These are phyloP conservation scores for Drosophila pandora DNA, from an alignment of 1,140 invertebrate genomes.

Conservation along the genomic window DNA sequence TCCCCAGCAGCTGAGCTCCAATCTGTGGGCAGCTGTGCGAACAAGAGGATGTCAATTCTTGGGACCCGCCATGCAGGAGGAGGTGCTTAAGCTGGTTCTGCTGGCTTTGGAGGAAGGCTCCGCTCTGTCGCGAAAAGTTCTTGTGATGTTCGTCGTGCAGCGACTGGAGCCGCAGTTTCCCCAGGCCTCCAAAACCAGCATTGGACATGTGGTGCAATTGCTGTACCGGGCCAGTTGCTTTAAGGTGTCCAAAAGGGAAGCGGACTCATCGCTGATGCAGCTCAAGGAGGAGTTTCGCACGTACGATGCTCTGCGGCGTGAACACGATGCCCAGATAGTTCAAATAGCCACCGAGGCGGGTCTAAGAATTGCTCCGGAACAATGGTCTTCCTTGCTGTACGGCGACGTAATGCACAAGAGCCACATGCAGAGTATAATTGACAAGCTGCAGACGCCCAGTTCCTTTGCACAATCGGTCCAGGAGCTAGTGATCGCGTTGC, in stretches of 20 bases:
- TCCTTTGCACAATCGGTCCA: constrained; percentile 95
- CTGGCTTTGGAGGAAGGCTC: constrained; percentile 98
- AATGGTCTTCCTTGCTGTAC: constrained; percentile 98
- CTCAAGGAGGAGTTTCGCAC: constrained; percentile 98
- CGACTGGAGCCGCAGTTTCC: constrained; percentile 97
- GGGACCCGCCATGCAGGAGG: constrained; percentile 99
- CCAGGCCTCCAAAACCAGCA: constrained; percentile 98
- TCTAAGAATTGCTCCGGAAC: constrained; percentile 97
- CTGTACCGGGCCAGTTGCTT: constrained; percentile 99
- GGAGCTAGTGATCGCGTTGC: constrained; percentile 95
- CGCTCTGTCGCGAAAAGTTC: constrained; percentile 97
- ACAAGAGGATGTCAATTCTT: constrained; percentile 99
- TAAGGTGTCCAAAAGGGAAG: constrained; percentile 98
- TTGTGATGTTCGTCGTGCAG: constrained; percentile 99
- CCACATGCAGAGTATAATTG: constrained; percentile 99
- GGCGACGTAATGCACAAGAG: constrained; percentile 98
- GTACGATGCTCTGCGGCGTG: constrained; percentile 95
- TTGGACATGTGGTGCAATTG: constrained; percentile 99
- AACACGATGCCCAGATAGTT: constrained; percentile 99
- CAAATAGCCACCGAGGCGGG: constrained; percentile 99
- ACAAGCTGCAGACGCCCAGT: constrained; percentile 96
- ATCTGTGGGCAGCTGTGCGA: constrained; percentile 98
- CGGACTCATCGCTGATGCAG: constrained; percentile 99
- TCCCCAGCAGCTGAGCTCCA: constrained; percentile 95
- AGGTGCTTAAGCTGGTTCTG: constrained; percentile 97